Evolutionary conservation across 2,888 invertebrate genomes (phyloP), one percentile per base, ranked within the genome.

Genomic region (Isoperla grammatica): DNA sequence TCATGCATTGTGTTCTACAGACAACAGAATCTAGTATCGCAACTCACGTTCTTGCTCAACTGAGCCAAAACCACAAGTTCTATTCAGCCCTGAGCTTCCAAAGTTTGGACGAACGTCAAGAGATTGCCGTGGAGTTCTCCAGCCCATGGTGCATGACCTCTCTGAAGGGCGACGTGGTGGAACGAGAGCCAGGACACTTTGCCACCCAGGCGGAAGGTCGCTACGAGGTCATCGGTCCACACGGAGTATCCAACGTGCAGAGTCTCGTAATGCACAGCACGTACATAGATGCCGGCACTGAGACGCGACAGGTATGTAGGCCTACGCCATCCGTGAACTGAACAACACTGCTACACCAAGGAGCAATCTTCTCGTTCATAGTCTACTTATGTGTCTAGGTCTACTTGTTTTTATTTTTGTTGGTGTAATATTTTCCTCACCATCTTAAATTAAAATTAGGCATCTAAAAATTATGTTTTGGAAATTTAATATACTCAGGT

Each of bases 271-370:
- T 65, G 5, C 65, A 65, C n/a, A 62, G 65, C 8, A 53, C 63
- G 2, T 68, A 67, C 63, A 60, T 63, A 11, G 66, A 69, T 55
- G 60, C 58, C 15, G 66, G 67, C 1, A 66, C 62, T 40, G 65
- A 61, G 43, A 20, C 64, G 17, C 63, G 63, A 53, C 42, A 29
- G 8, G 29, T 29, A 29, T 29, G 29, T 29, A 29, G 5, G n/a
- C n/a, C n/a, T n/a, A n/a, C n/a, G n/a, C n/a, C n/a, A n/a, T n/a
- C n/a, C n/a, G n/a, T n/a, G n/a, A n/a, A n/a, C n/a, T n/a, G n/a
- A n/a, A n/a, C n/a, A n/a, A n/a, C n/a, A n/a, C n/a, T n/a, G n/a
- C n/a, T n/a, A n/a, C n/a, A n/a, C n/a, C n/a, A n/a, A n/a, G n/a
- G n/a, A n/a, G n/a, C n/a, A n/a, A n/a, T n/a, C n/a, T n/a, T n/a